phyloP scores from a whole-genome alignment of 2,797 vertebrate genomes.

The Gephyroberyx darwinii region DNA sequence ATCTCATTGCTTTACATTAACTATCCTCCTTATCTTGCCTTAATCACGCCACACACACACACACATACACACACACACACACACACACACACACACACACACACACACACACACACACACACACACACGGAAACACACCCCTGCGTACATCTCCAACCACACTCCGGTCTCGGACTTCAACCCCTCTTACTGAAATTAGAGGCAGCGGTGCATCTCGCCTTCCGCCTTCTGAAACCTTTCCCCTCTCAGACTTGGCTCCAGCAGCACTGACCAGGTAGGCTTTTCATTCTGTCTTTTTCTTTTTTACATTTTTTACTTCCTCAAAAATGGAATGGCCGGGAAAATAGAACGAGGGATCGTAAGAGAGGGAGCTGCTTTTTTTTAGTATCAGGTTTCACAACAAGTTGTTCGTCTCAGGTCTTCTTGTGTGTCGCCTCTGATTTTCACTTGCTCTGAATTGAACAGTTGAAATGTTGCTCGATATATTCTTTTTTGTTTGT shows the following conservation, averaged over 20 bases:
- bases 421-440: background rate
- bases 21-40: conserved; percentile 48
- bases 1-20: conserved; percentile 22
- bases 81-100: conserved; percentile 37
- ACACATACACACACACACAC: conserved; percentile 23
- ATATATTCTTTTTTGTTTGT: background rate
- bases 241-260: conserved; percentile 18
- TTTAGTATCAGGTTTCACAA: conserved; percentile 22
- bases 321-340: background rate
- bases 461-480: background rate
- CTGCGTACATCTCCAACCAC: conserved; percentile 36
- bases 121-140: conserved; percentile 29
- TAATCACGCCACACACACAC: conserved; percentile 41
- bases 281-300: background rate
- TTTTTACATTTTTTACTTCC: background rate
- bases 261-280: conserved; percentile 64
- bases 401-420: background rate
- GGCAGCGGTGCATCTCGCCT: conserved; percentile 58
- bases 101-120: conserved; percentile 23
- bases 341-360: too few species aligned
- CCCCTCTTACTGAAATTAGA: conserved; percentile 68
- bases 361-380: background rate
- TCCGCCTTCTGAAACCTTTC: conserved; percentile 47
- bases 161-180: conserved; percentile 76
- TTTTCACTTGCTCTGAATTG: background rate